Evolutionary conservation across 2,113 vertebrate species (phyloP).

Genomic region (Eidolon helvum): DNA sequence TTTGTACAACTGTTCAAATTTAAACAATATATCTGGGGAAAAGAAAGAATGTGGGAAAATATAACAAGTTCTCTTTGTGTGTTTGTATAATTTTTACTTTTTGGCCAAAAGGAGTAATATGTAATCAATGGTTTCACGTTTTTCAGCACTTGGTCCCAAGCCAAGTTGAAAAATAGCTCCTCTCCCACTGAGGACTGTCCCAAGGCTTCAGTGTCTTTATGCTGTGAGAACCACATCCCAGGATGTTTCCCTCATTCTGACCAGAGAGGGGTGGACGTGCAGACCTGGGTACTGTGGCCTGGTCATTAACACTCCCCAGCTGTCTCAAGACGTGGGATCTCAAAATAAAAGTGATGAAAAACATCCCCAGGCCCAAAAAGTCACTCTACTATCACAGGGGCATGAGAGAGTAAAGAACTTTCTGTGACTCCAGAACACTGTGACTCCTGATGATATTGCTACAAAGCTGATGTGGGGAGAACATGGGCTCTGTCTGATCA

Average conservation of each 20-base stretch:
- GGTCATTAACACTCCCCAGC: constrained; percentile 73
- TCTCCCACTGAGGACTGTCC: not conserved
- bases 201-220: constrained; percentile 16
- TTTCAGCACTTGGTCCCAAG: constrained; percentile 39
- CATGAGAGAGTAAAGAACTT: constrained; percentile 72
- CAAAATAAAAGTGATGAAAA: constrained; percentile 71
- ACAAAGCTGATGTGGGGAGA: not conserved
- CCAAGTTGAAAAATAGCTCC: constrained; percentile 62
- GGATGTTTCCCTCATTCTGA: constrained; percentile 64
- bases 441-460: not conserved
- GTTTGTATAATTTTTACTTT: constrained; percentile 61
- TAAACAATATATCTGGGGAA: constrained; percentile 70
- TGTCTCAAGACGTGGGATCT: constrained; percentile 58
- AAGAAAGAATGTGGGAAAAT: constrained; percentile 67
- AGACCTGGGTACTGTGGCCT: constrained; percentile 63
- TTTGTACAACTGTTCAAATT: constrained; percentile 42
- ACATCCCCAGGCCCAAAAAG: constrained; percentile 48
- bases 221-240: constrained; percentile 75
- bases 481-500: constrained; percentile 12
- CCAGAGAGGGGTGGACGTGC: constrained; percentile 64
- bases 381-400: not conserved
- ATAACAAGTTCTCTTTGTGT: constrained; percentile 40
- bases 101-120: constrained; percentile 33
- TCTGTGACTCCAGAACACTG: constrained; percentile 47
- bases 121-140: constrained; percentile 58